A percentile compares a stretch with the other conserved stretches of the same genome.
Conservation (phyloP, 2,888 invertebrate genomes). For the Sepioteuthis lessoniana region DNA sequence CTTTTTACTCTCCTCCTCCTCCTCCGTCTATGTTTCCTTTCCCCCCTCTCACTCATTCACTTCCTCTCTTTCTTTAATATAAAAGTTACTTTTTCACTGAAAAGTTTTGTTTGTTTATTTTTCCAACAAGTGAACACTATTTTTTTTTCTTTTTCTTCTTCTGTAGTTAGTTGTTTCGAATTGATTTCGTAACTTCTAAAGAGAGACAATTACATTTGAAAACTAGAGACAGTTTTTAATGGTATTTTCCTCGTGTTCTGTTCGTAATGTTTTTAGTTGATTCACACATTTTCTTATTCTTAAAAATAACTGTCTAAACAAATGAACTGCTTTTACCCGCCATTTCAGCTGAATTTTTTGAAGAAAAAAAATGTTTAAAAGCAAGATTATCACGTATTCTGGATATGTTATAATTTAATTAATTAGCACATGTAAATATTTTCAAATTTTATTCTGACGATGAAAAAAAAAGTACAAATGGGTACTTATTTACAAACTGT, state of each 20-base stretch:
- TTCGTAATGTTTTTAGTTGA: neutral
- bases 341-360: neutral
- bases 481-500: too few species aligned
- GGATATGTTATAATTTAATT: too few species aligned
- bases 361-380: neutral
- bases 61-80: neutral
- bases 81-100: neutral
- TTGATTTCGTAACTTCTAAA: neutral
- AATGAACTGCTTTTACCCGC: neutral
- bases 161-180: neutral
- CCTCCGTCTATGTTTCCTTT: too few species aligned
- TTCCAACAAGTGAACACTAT: neutral
- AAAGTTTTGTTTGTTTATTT: neutral
- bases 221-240: neutral
- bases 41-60: too few species aligned
- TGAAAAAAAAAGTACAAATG: too few species aligned
- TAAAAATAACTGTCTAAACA: neutral
- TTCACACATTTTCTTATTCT: neutral
- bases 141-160: too few species aligned
- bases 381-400: too few species aligned
- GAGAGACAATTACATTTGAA: neutral
- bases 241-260: neutral
- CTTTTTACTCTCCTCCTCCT: too few species aligned
- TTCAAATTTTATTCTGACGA: too few species aligned
- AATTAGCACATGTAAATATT: too few species aligned